phyloP scores from a whole-genome alignment of 2,797 vertebrate species.

The Carduelis carduelis region DNA sequence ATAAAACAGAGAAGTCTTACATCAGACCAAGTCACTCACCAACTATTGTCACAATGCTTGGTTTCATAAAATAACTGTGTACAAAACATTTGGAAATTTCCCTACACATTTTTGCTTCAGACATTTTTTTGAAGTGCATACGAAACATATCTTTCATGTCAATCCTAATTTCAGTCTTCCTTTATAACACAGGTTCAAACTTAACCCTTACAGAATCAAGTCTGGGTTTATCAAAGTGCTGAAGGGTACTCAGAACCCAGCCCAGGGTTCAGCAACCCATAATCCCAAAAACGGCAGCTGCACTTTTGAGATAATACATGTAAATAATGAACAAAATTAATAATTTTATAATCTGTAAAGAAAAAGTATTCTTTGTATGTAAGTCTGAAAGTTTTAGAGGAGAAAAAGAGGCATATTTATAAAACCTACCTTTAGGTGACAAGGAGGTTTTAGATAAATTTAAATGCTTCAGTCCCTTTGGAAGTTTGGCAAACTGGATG shows the following conservation, averaged over 20 bases:
- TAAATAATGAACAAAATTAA: neutral
- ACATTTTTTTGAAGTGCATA: neutral
- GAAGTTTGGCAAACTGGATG: slow-evolving; percentile 93
- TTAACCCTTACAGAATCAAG: neutral
- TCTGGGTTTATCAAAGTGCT: neutral
- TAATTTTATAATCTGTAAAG: neutral
- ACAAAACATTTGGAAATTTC: neutral
- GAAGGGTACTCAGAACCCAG: neutral
- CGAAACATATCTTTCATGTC: neutral
- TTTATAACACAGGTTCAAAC: neutral
- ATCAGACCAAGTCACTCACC: neutral
- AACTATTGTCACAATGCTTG: neutral
- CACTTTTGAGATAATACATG: neutral
- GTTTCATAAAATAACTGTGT: neutral
- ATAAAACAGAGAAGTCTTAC: neutral
- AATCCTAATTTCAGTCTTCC: neutral
- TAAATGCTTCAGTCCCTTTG: slow-evolving; percentile 90
- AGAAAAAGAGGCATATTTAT: neutral
- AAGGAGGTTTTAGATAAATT: slow-evolving; percentile 96
- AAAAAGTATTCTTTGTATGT: neutral
- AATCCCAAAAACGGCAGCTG: neutral
- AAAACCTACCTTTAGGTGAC: slow-evolving; percentile 90
- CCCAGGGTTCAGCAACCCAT: neutral
- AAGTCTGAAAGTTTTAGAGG: neutral
- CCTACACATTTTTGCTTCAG: neutral